Evolutionary conservation across 2,888 invertebrate species (phyloP), one percentile per base, ranked within the genome.

Genomic region (Deilephila elpenor): DNA sequence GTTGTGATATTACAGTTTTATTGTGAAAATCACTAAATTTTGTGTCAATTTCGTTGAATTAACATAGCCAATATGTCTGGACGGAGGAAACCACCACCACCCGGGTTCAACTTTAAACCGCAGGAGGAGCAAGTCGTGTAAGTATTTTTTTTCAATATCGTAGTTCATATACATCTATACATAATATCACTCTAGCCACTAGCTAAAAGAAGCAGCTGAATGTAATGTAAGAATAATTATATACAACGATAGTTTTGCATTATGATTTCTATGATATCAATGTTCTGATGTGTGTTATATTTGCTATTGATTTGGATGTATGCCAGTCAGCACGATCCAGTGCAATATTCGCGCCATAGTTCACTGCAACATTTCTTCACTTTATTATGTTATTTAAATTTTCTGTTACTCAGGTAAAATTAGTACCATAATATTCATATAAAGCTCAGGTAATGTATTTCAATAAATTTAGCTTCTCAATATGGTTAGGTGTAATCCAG

Each of bases 101-200:
- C 90, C 59, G 88, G 90, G 70, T 90, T 93, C 72, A 89, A 83
- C 77, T 89, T 94, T 71, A 88, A 88, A 77, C 86, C 88, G 3
- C 87, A 87, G 74, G 89, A 89, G 76, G 91, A 92, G 80, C 90
- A 90, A 82, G 91, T 92, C 77, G 93, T 94, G 94, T 94, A 85
- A 87, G 93, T 89, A 74, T 20, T 8, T 32, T 32, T n/a, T n/a
- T 32, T 62, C 20, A 20, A 25, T 67, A 20, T 14, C 44, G 8
- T 44, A 44, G 11, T 5, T 51, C 25, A 25, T 67, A 67, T 44
- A 51, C 25, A 29, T 44, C 25, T 17, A 17, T 25, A 25, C 44
- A 6, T 44, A 25, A 2, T 44, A 51, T 20, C 17, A 44, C 25
- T 17, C 67, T 17, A 44, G 67, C 17, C 25, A 14, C 14, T 67